Percentiles rank a stretch among this genome's conserved stretches.
phyloP scores from a whole-genome alignment of 2,113 vertebrate genomes.

The Pelobates fuscus region DNA sequence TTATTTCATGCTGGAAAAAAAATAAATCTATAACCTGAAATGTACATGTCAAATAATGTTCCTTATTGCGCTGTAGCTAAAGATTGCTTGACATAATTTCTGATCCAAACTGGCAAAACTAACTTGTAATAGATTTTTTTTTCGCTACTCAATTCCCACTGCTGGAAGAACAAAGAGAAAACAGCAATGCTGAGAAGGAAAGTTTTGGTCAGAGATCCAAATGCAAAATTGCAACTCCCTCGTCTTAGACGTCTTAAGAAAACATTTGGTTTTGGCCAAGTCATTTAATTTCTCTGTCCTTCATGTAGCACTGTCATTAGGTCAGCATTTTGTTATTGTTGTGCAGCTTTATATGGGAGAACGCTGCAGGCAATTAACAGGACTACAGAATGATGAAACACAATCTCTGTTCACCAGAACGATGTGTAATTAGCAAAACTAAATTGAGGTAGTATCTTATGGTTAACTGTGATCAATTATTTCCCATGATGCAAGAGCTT shows the following conservation, averaged over 20 bases:
- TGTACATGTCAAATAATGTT: background rate
- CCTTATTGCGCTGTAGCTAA: background rate
- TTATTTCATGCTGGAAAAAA: constrained; percentile 11
- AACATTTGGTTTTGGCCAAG: constrained; percentile 28
- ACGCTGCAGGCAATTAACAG: constrained; percentile 17
- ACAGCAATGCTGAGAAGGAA: constrained; percentile 16
- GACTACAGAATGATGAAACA: background rate
- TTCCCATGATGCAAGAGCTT: no score
- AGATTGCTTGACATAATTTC: constrained; percentile 10
- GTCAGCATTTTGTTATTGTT: constrained; percentile 17
- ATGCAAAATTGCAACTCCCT: background rate
- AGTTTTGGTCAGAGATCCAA: constrained; percentile 30
- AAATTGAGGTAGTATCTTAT: background rate
- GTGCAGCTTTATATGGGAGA: constrained; percentile 12
- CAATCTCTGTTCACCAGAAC: background rate
- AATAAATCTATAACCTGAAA: background rate
- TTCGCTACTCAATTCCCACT: constrained; percentile 21
- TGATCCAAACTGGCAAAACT: constrained; percentile 14
- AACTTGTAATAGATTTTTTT: constrained; percentile 26
- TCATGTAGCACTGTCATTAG: background rate
- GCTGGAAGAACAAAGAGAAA: constrained; percentile 27
- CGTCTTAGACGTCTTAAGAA: constrained; percentile 28
- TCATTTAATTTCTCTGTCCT: constrained; percentile 24
- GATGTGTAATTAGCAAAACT: constrained; percentile 13
- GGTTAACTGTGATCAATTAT: background rate